A percentile compares a stretch with the other conserved stretches of the same genome.
phyloP scores from a whole-genome alignment of 2,113 vertebrate genomes.

The Agapornis roseicollis region DNA sequence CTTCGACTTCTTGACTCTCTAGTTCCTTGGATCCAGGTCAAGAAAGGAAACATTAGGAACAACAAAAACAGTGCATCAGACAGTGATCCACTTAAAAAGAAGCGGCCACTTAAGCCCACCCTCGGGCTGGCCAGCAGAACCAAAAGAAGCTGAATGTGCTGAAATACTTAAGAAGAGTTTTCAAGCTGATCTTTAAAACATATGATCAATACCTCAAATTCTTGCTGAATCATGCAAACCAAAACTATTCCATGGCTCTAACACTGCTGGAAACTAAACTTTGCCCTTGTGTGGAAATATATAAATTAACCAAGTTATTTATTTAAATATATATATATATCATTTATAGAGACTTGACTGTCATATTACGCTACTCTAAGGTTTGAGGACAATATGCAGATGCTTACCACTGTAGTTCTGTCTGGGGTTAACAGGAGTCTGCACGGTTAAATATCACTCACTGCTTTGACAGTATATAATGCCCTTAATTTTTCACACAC shows the following conservation, averaged over 20 bases:
- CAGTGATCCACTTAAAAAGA: not conserved
- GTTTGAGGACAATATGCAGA: not conserved
- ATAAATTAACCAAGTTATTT: not conserved
- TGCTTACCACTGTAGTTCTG: not conserved
- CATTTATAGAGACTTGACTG: not conserved
- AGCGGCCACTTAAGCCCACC: not conserved
- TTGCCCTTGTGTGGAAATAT: not conserved
- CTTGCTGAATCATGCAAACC: not conserved
- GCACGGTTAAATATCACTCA: slow-evolving; percentile 3
- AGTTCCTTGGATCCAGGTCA: not conserved
- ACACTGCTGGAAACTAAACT: not conserved
- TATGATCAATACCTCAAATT: not conserved
- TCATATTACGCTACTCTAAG: not conserved
- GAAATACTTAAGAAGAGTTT: not conserved
- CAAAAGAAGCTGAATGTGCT: not conserved
- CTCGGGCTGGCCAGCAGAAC: not conserved
- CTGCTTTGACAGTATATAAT: slow-evolving; percentile 6
- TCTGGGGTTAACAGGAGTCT: not conserved
- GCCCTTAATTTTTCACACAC: slow-evolving; percentile 5
- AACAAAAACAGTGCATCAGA: not conserved
- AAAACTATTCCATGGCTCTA: not conserved
- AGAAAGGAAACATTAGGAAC: not conserved
- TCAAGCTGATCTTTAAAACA: not conserved
- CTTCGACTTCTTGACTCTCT: not conserved
- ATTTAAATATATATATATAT: not conserved